Conservation (phyloP, 2,113 vertebrate genomes). For the Nycticryphes semicollaris region DNA sequence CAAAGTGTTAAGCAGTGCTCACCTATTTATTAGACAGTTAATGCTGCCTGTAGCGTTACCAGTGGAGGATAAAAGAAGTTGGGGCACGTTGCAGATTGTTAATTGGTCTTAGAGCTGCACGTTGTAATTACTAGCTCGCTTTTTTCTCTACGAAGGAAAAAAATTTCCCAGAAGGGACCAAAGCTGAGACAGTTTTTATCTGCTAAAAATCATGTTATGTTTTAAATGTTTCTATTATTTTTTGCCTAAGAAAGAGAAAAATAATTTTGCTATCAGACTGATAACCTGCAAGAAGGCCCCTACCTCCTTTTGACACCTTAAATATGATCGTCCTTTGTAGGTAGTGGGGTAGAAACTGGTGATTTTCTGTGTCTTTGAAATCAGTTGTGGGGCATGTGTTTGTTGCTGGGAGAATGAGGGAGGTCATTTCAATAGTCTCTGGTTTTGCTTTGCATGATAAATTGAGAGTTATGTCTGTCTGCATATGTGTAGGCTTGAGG, state of each 20-base stretch:
- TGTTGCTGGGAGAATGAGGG: background rate
- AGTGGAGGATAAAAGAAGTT: slow-evolving; percentile 65
- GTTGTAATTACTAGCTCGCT: slow-evolving; percentile 57
- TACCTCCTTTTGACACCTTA: background rate
- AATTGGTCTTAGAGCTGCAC: slow-evolving; percentile 50
- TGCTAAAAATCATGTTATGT: background rate
- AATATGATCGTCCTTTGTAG: background rate
- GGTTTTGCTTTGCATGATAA: background rate
- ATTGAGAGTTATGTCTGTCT: background rate
- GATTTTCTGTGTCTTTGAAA: background rate
- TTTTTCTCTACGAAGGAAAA: slow-evolving; percentile 40
- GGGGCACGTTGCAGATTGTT: slow-evolving; percentile 63
- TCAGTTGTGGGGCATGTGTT: background rate
- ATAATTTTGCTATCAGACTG: background rate
- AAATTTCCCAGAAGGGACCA: slow-evolving; percentile 26
- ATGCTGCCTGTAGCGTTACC: slow-evolving; percentile 50
- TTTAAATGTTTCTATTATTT: background rate
- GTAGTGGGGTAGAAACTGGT: background rate
- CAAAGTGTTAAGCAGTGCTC: slow-evolving; percentile 50
- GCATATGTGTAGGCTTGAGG: background rate
- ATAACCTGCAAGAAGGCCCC: background rate
- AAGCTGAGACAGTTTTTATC: slow-evolving; percentile 30
- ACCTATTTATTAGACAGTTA: slow-evolving; percentile 67
- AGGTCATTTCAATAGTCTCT: background rate
- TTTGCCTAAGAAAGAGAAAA: slow-evolving; percentile 19